phyloP scores from a whole-genome alignment of 2,888 invertebrate genomes.

The Gari tellinella region DNA sequence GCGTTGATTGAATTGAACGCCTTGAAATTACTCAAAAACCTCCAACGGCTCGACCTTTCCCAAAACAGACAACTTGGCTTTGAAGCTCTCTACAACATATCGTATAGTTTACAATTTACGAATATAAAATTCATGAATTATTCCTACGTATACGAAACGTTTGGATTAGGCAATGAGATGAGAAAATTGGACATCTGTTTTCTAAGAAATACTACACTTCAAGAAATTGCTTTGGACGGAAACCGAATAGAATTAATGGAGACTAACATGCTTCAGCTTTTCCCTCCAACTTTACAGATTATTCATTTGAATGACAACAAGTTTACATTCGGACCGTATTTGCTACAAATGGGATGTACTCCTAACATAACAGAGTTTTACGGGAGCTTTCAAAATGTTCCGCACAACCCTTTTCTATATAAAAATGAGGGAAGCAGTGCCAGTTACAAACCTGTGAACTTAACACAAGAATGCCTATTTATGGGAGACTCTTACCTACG shows the following conservation, averaged over 20 bases:
- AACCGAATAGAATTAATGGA: constrained; percentile 32
- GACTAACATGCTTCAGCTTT: constrained; percentile 4
- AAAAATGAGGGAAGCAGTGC: background rate
- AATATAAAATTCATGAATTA: too few relatives aligned
- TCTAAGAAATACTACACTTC: too few relatives aligned
- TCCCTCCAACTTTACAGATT: constrained; percentile 23
- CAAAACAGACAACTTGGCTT: constrained; percentile 2
- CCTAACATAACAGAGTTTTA: constrained; percentile 5
- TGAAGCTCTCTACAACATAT: background rate
- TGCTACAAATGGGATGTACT: constrained; percentile 22
- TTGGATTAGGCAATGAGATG: background rate
- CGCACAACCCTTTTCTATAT: constrained; percentile 3
- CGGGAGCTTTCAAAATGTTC: too few relatives aligned
- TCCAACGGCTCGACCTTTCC: too few relatives aligned
- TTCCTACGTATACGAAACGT: too few relatives aligned
- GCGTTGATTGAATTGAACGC: background rate
- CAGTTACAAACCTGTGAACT: background rate
- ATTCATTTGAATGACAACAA: constrained; percentile 22
- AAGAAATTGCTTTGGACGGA: constrained; percentile 19
- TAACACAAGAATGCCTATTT: constrained; percentile 15
- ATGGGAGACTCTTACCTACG: background rate
- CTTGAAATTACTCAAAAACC: constrained; percentile 2
- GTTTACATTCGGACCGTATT: constrained; percentile 18
- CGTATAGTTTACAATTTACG: constrained; percentile 1
- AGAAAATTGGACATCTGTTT: constrained; percentile 1